phyloP scores from a whole-genome alignment of 2,888 invertebrate species.

The Polydrusus tereticollis region DNA sequence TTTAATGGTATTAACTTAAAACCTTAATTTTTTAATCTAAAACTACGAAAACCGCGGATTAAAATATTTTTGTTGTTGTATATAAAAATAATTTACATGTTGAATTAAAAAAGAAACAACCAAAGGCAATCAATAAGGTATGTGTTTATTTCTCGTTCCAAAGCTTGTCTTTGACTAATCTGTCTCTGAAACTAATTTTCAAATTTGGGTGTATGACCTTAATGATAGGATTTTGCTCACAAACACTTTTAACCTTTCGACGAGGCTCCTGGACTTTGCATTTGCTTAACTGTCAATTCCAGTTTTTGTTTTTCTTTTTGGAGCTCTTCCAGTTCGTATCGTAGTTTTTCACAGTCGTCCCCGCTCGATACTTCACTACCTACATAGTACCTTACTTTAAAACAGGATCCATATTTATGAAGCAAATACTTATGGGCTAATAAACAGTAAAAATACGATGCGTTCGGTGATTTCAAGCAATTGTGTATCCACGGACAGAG shows the following conservation, averaged over 20 bases:
- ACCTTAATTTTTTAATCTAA: no score
- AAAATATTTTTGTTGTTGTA: no score
- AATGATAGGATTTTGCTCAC: neutral
- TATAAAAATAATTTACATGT: neutral
- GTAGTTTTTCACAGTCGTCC: conserved; percentile 47
- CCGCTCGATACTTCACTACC: conserved; percentile 33
- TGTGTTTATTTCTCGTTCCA: conserved; percentile 12
- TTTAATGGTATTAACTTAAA: no score
- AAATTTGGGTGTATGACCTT: neutral
- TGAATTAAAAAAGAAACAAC: neutral
- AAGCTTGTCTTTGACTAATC: conserved; percentile 11
- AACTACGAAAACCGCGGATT: no score
- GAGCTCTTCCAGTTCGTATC: conserved; percentile 41
- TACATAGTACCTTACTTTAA: neutral
- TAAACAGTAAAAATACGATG: conserved; percentile 18
- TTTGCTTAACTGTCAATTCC: conserved; percentile 35
- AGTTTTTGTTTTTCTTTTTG: conserved; percentile 45
- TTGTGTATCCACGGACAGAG: neutral
- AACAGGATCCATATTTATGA: conserved; percentile 7
- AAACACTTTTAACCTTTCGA: conserved; percentile 5
- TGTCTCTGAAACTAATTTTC: neutral
- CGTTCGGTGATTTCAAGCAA: neutral
- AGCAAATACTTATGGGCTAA: conserved; percentile 14
- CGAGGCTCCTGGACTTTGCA: conserved; percentile 18
- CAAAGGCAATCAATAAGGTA: neutral